phyloP scores from a whole-genome alignment of 2,797 vertebrate species.

The Halcyon leucocephala region DNA sequence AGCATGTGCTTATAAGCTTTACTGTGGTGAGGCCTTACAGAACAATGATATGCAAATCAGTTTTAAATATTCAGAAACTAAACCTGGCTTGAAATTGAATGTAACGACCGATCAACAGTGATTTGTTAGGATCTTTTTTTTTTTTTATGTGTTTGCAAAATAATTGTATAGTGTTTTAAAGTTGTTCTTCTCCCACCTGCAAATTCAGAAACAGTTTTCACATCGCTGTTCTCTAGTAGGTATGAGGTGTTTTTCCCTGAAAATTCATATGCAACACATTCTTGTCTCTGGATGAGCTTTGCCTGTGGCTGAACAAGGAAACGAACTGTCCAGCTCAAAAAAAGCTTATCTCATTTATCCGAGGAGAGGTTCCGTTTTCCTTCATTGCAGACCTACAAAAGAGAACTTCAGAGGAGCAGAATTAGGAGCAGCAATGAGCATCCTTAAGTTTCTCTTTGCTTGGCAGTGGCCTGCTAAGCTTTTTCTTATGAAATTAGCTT shows the following conservation, averaged over 20 bases:
- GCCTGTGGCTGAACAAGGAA: neutral
- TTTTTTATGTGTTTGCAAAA: neutral
- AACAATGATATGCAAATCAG: neutral
- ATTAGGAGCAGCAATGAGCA: neutral
- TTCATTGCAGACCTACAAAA: neutral
- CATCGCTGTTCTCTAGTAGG: neutral
- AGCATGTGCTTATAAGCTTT: neutral
- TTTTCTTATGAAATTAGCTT: neutral
- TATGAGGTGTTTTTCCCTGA: neutral
- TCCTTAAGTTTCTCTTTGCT: neutral
- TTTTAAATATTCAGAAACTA: neutral
- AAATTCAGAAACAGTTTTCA: neutral
- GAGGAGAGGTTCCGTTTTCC: neutral
- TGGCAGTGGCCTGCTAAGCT: neutral
- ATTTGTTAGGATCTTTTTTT: neutral
- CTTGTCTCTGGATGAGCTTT: neutral
- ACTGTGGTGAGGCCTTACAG: neutral
- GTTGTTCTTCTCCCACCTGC: neutral
- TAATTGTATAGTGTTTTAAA: neutral
- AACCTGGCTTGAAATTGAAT: neutral
- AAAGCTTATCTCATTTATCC: neutral
- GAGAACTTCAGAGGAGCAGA: neutral
- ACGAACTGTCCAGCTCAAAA: neutral
- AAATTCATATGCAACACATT: neutral
- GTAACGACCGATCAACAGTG: neutral